Evolutionary conservation across 64 coral and sea anemone species (phyloP).

Genomic region (Anthopleura sola): DNA sequence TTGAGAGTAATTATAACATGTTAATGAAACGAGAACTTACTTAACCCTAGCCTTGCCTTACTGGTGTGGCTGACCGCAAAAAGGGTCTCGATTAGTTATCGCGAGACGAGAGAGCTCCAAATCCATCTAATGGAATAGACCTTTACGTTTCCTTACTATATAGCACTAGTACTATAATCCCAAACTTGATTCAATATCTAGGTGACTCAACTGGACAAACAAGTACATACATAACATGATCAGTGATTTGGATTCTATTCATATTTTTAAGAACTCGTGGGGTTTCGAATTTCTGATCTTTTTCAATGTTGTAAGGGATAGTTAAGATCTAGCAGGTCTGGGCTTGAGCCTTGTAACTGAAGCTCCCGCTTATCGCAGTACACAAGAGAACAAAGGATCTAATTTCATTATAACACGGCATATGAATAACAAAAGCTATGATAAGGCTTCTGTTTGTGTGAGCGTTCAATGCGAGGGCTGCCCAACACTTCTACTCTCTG

Average conservation of each 20-base stretch:
- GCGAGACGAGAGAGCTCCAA: neutral
- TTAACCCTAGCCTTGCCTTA: neutral
- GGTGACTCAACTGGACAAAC: slow-evolving; percentile 11
- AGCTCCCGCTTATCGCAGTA: slow-evolving; percentile 9
- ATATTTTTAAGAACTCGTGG: neutral
- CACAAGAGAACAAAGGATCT: slow-evolving; percentile 18
- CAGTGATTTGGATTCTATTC: neutral
- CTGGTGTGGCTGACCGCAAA: slow-evolving; percentile 13
- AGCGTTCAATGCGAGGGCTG: slow-evolving; percentile 22
- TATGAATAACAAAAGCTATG: slow-evolving; percentile 58
- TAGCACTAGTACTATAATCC: slow-evolving; percentile 3
- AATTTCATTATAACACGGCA: slow-evolving; percentile 35
- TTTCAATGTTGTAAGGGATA: neutral
- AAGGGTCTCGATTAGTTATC: neutral
- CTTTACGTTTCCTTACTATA: slow-evolving; percentile 4
- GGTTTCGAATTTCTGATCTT: slow-evolving; percentile 28
- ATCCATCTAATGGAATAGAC: slow-evolving; percentile 13
- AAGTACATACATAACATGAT: neutral
- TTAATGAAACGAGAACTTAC: neutral
- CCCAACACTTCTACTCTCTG: slow-evolving; percentile 10
- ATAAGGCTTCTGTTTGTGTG: slow-evolving; percentile 16
- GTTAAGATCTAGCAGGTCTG: slow-evolving; percentile 15
- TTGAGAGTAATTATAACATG: slow-evolving; percentile 4
- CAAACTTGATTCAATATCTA: slow-evolving; percentile 17
- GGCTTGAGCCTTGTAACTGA: slow-evolving; percentile 14